These are phyloP conservation scores for Drosophila arawakana DNA, from an alignment of 1,140 invertebrate genomes.

Conservation along the genomic window DNA sequence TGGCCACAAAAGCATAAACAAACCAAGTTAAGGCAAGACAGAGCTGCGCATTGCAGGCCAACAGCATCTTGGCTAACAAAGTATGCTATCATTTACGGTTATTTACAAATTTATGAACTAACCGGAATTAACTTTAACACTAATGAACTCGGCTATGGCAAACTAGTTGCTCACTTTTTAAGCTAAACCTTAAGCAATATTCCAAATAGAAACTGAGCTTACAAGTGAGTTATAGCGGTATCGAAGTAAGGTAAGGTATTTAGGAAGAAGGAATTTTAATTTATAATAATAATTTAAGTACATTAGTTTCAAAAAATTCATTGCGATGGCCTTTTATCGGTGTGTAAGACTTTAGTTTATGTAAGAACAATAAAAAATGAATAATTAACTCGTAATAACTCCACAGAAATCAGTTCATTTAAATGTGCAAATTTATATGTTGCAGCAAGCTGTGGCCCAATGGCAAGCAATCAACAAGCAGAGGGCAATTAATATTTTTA, in stretches of 20 bases:
- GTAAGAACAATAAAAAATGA: neutral
- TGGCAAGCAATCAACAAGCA: slow-evolving; percentile 46
- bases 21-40: slow-evolving; percentile 7
- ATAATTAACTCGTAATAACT: slow-evolving; percentile 2
- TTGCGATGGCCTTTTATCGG: no score
- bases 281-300: no score
- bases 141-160: slow-evolving; percentile 20
- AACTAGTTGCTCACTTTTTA: neutral
- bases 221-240: no score
- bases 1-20: slow-evolving; percentile 51
- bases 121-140: slow-evolving; percentile 26
- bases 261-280: no score
- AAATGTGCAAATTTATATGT: slow-evolving; percentile 1
- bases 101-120: slow-evolving; percentile 32
- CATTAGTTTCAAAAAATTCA: no score
- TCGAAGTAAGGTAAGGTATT: no score
- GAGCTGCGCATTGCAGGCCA: slow-evolving; percentile 13
- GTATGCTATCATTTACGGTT: slow-evolving; percentile 37
- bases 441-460: slow-evolving; percentile 39
- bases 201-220: neutral
- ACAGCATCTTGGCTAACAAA: slow-evolving; percentile 33
- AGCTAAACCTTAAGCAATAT: neutral
- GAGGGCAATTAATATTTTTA: slow-evolving; percentile 53
- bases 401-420: slow-evolving; percentile 9
- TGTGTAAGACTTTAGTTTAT: neutral